phyloP scores from a whole-genome alignment of 1,140 invertebrate species.

The Varroa destructor region DNA sequence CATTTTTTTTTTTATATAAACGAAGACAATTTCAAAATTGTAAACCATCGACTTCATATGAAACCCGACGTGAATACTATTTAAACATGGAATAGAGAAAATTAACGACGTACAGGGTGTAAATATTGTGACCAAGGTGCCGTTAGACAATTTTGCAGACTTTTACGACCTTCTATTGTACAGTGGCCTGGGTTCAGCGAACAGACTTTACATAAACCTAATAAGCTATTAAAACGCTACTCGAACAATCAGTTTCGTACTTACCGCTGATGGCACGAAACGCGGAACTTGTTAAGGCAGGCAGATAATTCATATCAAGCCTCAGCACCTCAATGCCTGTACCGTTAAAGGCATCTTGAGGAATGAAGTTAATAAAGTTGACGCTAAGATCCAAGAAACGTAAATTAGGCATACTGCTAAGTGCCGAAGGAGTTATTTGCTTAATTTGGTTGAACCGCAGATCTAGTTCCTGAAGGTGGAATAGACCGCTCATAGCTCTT shows the following conservation, averaged over 20 bases:
- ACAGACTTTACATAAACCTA: too few relatives aligned
- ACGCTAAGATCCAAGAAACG: neutral
- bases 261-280: constrained; percentile 7
- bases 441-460: constrained; percentile 14
- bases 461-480: constrained; percentile 14
- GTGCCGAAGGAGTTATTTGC: constrained; percentile 14
- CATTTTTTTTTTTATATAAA: too few relatives aligned
- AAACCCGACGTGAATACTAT: too few relatives aligned
- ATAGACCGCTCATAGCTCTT: constrained; percentile 9
- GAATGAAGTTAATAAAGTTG: constrained; percentile 2
- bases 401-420: neutral
- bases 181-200: too few relatives aligned
- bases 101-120: too few relatives aligned
- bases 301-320: constrained; percentile 8
- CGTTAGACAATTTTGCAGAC: too few relatives aligned
- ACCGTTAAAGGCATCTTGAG: constrained; percentile 18
- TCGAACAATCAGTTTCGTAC: neutral
- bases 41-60: too few relatives aligned
- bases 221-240: too few relatives aligned
- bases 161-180: too few relatives aligned
- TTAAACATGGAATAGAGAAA: too few relatives aligned
- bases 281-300: neutral
- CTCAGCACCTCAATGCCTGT: constrained; percentile 16
- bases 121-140: too few relatives aligned
- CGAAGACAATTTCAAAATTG: too few relatives aligned